Conservation (phyloP, 2,888 invertebrate genomes). For the Luperina nickerlii region DNA sequence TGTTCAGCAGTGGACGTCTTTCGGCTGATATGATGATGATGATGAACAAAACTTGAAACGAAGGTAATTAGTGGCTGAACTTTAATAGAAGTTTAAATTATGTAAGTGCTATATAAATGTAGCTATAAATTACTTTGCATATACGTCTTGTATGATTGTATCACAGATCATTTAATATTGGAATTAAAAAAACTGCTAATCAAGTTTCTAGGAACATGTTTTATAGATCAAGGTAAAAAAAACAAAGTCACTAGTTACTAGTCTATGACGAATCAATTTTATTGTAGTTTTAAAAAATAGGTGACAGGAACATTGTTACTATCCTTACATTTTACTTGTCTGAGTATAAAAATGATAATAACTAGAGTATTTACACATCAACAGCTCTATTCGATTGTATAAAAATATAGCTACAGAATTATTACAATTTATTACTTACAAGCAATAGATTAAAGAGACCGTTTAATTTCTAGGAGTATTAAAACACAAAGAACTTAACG, state of each 20-base stretch:
- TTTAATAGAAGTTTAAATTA: not conserved
- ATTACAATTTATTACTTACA: too few relatives aligned
- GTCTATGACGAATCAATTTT: conserved; percentile 40
- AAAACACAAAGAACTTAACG: not conserved
- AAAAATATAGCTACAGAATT: conserved; percentile 21
- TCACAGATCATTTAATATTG: not conserved
- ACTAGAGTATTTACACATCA: conserved; percentile 44
- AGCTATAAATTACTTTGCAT: not conserved
- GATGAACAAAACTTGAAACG: not conserved
- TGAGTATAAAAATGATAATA: conserved; percentile 41
- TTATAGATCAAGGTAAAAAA: conserved; percentile 41
- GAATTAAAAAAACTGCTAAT: conserved; percentile 13
- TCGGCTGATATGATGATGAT: too few relatives aligned
- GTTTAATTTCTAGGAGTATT: conserved; percentile 34
- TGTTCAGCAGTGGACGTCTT: too few relatives aligned
- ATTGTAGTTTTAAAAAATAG: conserved; percentile 41
- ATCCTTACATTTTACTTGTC: conserved; percentile 45
- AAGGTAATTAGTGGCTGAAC: not conserved
- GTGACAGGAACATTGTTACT: conserved; percentile 59
- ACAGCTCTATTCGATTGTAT: conserved; percentile 5
- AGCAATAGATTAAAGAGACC: conserved; percentile 25
- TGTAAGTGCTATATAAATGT: not conserved
- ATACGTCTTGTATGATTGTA: not conserved
- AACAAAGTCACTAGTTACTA: conserved; percentile 19
- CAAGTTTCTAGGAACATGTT: conserved; percentile 26